phyloP scores from a whole-genome alignment of 2,113 vertebrate species.

The Cyanoderma ruficeps region DNA sequence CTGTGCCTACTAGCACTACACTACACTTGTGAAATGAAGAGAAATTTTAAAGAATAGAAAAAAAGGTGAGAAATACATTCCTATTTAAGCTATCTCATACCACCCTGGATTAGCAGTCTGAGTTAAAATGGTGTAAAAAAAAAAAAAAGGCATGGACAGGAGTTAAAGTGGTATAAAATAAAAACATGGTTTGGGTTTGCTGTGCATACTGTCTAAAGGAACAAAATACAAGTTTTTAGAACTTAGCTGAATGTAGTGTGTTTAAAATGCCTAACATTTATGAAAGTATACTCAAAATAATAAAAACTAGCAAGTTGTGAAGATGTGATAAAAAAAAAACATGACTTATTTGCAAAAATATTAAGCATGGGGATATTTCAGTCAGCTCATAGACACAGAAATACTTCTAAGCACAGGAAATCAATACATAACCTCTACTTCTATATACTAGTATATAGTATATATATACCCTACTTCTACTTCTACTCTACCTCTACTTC shows the following conservation, averaged over 20 bases:
- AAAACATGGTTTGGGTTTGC: not conserved
- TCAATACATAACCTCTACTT: not conserved
- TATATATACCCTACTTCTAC: not conserved
- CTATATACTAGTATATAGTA: not conserved
- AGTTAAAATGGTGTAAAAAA: not conserved
- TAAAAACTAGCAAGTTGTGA: not conserved
- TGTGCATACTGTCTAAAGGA: not conserved
- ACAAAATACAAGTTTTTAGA: not conserved
- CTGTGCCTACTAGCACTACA: not conserved
- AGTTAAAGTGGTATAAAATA: not conserved
- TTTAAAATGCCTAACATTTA: not conserved
- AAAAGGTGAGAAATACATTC: not conserved
- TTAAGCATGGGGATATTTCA: not conserved
- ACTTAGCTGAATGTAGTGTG: not conserved
- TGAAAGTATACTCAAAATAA: not conserved
- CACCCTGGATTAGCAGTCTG: not conserved
- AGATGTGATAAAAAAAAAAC: not conserved
- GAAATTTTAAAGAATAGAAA: not conserved
- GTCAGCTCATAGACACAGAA: not conserved
- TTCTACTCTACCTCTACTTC: not conserved
- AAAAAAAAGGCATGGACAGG: not conserved
- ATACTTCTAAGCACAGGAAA: not conserved
- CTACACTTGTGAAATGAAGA: not conserved
- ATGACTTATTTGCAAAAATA: not conserved
- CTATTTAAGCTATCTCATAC: not conserved